These are phyloP conservation scores for Carlito syrichta DNA, from an alignment of 2,113 vertebrate species.

Conservation along the genomic window DNA sequence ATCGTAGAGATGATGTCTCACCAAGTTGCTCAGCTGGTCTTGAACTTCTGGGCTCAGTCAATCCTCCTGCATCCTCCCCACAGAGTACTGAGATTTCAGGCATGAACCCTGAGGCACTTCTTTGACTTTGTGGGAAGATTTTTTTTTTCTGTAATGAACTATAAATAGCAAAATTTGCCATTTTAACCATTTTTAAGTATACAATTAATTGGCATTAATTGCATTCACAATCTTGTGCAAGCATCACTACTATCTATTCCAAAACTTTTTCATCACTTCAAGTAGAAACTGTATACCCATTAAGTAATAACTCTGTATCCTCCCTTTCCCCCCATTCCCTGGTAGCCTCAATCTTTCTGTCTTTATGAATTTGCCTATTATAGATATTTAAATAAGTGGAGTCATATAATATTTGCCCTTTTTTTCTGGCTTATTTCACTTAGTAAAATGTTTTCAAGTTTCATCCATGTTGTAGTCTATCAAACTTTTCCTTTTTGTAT, in stretches of 20 bases:
- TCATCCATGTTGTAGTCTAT: not conserved
- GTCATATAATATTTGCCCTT: not conserved
- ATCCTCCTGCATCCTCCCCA: too few species aligned
- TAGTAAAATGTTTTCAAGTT: not conserved
- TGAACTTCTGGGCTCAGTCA: too few species aligned
- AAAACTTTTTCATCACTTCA: not conserved
- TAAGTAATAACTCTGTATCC: not conserved
- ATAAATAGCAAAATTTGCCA: not conserved
- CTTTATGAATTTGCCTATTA: not conserved
- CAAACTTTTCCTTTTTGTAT: not conserved
- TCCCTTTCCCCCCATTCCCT: not conserved
- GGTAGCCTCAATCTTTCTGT: not conserved
- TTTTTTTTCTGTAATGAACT: not conserved
- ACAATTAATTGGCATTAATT: not conserved
- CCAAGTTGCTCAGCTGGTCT: too few species aligned
- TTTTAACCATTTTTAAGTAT: not conserved
- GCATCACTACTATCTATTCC: not conserved
- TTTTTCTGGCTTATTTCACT: not conserved
- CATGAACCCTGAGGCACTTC: not conserved
- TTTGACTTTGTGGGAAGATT: not conserved
- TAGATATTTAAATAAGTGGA: not conserved
- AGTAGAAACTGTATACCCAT: not conserved
- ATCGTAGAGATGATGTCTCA: too few species aligned
- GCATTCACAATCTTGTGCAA: not conserved
- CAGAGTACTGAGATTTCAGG: too few species aligned